These are phyloP conservation scores for Acanthurus leucopareius DNA, from an alignment of 2,797 vertebrate genomes.

Conservation along the genomic window DNA sequence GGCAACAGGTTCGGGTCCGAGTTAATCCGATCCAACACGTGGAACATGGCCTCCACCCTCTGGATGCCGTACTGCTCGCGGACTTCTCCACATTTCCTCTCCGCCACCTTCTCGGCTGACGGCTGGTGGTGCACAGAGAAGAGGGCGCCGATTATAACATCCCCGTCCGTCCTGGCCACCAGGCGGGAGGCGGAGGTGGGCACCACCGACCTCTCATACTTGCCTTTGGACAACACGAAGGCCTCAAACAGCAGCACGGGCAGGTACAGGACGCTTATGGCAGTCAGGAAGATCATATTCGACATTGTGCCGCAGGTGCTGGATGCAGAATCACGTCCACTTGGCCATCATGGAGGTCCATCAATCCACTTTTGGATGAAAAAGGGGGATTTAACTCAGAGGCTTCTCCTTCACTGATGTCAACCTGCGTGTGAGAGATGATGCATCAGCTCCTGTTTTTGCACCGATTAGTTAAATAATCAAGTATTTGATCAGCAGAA, in stretches of 20 bases:
- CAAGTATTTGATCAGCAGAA: too few relatives aligned
- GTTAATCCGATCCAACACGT: slow-evolving; percentile 97
- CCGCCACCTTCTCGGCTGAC: slow-evolving; percentile 95
- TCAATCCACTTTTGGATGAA: slow-evolving; percentile 61
- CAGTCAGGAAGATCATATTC: slow-evolving; percentile 86
- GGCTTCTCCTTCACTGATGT: slow-evolving; percentile 24
- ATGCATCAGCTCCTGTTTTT: slow-evolving; percentile 1
- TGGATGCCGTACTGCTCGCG: slow-evolving; percentile 99
- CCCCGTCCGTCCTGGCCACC: slow-evolving; percentile 97
- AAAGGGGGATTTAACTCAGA: slow-evolving; percentile 6
- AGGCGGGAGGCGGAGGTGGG: slow-evolving; percentile 89
- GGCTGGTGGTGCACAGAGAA: slow-evolving; percentile 99
- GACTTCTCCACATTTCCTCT: slow-evolving; percentile 97
- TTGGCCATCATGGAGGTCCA: slow-evolving; percentile 62
- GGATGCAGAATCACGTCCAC: slow-evolving; percentile 79
- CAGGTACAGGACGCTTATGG: slow-evolving; percentile 84
- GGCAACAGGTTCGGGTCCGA: slow-evolving; percentile 92
- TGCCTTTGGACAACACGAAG: slow-evolving; percentile 80
- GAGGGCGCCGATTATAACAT: slow-evolving; percentile 98
- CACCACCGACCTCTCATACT: slow-evolving; percentile 83
- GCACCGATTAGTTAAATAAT: background rate
- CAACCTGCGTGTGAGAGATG: slow-evolving; percentile 48
- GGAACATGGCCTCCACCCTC: slow-evolving; percentile 98
- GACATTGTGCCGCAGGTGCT: slow-evolving; percentile 75
- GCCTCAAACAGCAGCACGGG: slow-evolving; percentile 86